phyloP scores from a whole-genome alignment of 1,140 invertebrate genomes.

The silkworm (Bombyx mori) region DNA sequence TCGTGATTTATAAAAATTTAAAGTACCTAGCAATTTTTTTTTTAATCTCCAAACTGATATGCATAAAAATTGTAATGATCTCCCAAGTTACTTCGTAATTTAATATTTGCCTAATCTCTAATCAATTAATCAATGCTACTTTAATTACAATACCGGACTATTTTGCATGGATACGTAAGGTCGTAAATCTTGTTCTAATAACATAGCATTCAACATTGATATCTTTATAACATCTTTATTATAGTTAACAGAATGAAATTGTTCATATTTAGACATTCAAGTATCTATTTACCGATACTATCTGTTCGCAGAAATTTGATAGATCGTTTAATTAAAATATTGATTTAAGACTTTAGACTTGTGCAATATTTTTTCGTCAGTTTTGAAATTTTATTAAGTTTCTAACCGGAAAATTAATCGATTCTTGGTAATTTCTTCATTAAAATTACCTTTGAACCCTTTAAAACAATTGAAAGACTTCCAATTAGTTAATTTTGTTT shows the following conservation, averaged over 20 bases:
- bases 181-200: conserved; percentile 55
- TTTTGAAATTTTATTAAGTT: not conserved
- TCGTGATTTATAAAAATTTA: not conserved
- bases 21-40: not conserved
- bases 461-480: too few relatives aligned
- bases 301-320: conserved; percentile 1
- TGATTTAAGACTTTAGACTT: not conserved
- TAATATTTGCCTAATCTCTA: conserved; percentile 8
- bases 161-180: conserved; percentile 20
- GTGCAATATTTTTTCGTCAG: conserved; percentile 1
- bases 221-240: conserved; percentile 58
- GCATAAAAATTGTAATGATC: too few relatives aligned
- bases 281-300: conserved; percentile 15
- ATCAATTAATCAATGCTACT: conserved; percentile 13
- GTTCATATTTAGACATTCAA: conserved; percentile 30
- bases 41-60: not conserved
- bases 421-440: too few relatives aligned
- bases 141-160: conserved; percentile 31
- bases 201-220: conserved; percentile 40
- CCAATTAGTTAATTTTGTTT: too few relatives aligned
- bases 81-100: conserved; percentile 2
- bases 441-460: too few relatives aligned
- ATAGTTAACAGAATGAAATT: conserved; percentile 41
- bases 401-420: not conserved
- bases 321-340: conserved; percentile 4